Base-by-base conservation (phyloP, 2,797 vertebrate species). In the Cirrhinus mrigala region DNA sequence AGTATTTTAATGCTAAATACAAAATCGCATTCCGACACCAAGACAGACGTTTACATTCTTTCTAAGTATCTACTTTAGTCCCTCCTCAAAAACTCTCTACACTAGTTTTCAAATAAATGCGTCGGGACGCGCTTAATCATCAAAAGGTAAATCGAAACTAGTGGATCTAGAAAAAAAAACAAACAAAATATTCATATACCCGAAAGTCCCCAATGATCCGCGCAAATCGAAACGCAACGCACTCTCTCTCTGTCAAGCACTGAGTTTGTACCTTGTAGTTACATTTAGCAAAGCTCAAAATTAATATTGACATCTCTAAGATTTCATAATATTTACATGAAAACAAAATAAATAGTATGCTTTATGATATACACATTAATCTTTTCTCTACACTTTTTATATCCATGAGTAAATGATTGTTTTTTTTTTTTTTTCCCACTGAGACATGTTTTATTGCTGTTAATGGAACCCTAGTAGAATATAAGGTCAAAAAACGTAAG, bases 381-480 rank as follows among this genome's bases (percentile, higher is more conserved):
- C 89, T 90, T 89, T 77, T 88, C 78, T 90, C 76, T 87, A 90
- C 87, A 89, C 88, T 90, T 87, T 87, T 86, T 73, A 46, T 82
- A 90, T 87, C 89, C 75, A 90, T 94, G 93, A 94, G 94, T 92
- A 92, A 94, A 74, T 62, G 33, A 95, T 84, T 89, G 89, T 92
- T 87, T 90, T 87, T 74, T 82, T 91, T 82, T 91, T 89, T 90
- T 80, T 29, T 64, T 91, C 94, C 92, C 93, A 93, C 94, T 93
- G 93, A 95, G 95, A 95, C 92, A 91, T 94, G 92, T 95, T 95
- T 96, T 96, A 96, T 96, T 96, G 96, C 96, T 96, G 93, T 96
- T 95, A 94, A 95, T 93, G 93, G 95, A 95, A 94, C 90, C 91
- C 93, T 94, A 94, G 92, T 87, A 89, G 87, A 91, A 87, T 91